These are phyloP conservation scores for Pterocles burchelli DNA, from an alignment of 2,113 vertebrate species.

Conservation along the genomic window DNA sequence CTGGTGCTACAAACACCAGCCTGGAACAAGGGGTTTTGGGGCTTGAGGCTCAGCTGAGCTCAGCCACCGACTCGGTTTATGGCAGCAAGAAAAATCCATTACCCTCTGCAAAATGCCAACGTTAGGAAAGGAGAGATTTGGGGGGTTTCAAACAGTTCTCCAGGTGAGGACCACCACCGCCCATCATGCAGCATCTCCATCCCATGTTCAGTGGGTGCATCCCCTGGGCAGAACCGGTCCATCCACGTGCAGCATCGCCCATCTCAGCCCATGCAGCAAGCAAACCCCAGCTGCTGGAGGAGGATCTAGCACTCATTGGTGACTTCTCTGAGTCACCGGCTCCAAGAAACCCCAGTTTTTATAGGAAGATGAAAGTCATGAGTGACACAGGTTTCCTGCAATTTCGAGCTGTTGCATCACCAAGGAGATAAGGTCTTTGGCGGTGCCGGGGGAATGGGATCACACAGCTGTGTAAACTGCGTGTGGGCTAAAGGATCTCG, in stretches of 20 bases:
- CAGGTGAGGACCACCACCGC: not conserved
- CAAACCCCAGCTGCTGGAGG: not conserved
- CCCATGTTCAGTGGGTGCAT: not conserved
- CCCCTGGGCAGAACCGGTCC: not conserved
- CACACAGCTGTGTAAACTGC: slow-evolving; percentile 74
- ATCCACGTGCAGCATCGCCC: not conserved
- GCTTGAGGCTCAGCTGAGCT: not conserved
- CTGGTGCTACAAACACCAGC: not conserved
- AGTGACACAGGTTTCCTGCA: slow-evolving; percentile 32
- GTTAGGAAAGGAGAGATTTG: not conserved
- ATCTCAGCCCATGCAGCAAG: not conserved
- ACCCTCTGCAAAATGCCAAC: not conserved
- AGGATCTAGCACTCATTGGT: not conserved
- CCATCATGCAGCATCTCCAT: not conserved
- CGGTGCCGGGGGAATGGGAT: not conserved
- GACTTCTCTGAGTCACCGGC: not conserved
- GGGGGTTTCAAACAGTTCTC: not conserved
- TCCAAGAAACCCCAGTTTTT: not conserved
- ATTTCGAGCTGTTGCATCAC: slow-evolving; percentile 28
- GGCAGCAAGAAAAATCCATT: not conserved
- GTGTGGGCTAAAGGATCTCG: slow-evolving; percentile 61
- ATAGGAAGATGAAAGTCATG: slow-evolving; percentile 10
- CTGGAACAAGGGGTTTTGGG: fast-evolving
- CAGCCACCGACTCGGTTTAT: not conserved
- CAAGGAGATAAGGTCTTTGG: not conserved